Conservation (phyloP, 2,797 vertebrate species). For the Tauraco hartlaubi region DNA sequence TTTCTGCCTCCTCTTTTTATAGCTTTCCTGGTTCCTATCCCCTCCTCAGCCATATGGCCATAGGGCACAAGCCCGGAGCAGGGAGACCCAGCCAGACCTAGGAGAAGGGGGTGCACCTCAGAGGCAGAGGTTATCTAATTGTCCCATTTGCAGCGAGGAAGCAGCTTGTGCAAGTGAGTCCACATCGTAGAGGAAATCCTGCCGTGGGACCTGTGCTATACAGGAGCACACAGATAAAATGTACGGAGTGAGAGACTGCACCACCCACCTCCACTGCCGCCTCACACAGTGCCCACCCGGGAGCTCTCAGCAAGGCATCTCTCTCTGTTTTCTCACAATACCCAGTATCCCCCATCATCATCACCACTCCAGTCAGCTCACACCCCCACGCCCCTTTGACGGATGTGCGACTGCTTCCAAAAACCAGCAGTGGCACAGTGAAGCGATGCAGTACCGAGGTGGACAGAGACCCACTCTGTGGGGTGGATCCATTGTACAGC, state of each 20-base stretch:
- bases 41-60: neutral
- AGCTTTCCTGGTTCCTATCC: neutral
- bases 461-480: no score
- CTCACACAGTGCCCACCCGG: neutral
- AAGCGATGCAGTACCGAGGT: neutral
- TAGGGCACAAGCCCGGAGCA: neutral
- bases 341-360: neutral
- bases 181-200: neutral
- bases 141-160: neutral
- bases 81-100: neutral
- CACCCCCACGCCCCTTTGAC: neutral
- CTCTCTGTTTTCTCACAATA: neutral
- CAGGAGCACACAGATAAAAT: neutral
- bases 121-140: neutral
- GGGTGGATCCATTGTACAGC: neutral
- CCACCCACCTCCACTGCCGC: rapidly evolving
- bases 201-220: rapidly evolving
- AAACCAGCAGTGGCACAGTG: neutral
- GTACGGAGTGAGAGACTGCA: rapidly evolving
- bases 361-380: neutral
- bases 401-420: neutral
- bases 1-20: neutral
- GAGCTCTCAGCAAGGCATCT: neutral
- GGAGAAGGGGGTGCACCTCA: neutral
- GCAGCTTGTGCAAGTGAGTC: neutral